These are phyloP conservation scores for Pogonocherus hispidulus DNA, from an alignment of 2,888 invertebrate species.

Conservation along the genomic window DNA sequence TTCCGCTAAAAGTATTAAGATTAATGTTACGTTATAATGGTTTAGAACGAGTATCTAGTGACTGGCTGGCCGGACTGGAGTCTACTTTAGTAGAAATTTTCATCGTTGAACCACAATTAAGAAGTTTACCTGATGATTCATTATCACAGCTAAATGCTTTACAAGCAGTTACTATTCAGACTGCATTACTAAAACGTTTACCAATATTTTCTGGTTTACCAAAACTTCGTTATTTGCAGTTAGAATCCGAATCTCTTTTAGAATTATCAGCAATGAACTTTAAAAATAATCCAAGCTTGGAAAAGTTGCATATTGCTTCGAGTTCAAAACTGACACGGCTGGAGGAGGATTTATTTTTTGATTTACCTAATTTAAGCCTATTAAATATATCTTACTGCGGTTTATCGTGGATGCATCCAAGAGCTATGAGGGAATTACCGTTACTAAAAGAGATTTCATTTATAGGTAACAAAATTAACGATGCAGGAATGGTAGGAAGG, in stretches of 20 bases:
- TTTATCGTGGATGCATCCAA: conserved; percentile 82
- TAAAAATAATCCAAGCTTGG: conserved; percentile 78
- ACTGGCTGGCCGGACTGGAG: conserved; percentile 86
- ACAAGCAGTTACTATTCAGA: conserved; percentile 88
- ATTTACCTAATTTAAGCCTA: conserved; percentile 74
- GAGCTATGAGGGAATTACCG: conserved; percentile 82
- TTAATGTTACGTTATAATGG: conserved; percentile 89
- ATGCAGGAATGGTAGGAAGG: conserved; percentile 86
- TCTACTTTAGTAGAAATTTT: conserved; percentile 85
- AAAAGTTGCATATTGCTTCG: conserved; percentile 81
- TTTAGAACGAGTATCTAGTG: conserved; percentile 83
- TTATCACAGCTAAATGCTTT: conserved; percentile 80
- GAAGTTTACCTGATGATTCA: conserved; percentile 85
- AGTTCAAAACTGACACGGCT: conserved; percentile 77
- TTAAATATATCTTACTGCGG: conserved; percentile 85
- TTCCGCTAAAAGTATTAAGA: conserved; percentile 81
- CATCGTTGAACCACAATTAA: conserved; percentile 85
- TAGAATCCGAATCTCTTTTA: conserved; percentile 78
- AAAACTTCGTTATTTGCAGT: conserved; percentile 79
- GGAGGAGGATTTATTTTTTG: conserved; percentile 80
- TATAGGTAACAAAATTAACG: conserved; percentile 80
- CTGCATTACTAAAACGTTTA: conserved; percentile 80
- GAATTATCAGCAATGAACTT: conserved; percentile 80
- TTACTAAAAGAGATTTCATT: conserved; percentile 79
- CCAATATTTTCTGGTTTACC: conserved; percentile 81